A percentile compares a stretch with the other conserved stretches of the same genome.
Conservation (phyloP, 30 jellyfish, hydroid and myxozoan genomes). For the Aurelia sp. region DNA sequence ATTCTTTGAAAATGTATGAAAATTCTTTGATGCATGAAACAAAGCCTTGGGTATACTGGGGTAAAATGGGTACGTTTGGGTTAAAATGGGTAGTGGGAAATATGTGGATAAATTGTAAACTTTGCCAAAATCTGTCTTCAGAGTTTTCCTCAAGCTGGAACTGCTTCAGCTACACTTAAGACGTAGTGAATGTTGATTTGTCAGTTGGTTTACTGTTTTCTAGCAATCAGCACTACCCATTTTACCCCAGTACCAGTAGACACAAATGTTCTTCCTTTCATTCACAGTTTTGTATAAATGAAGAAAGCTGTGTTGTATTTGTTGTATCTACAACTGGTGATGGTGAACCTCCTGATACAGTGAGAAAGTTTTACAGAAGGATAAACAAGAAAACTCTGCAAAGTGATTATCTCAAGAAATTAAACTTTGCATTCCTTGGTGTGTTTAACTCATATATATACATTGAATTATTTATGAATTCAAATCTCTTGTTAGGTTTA, state of each 20-base stretch:
- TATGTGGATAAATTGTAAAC: too few species aligned
- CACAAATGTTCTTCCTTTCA: not conserved
- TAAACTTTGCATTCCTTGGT: constrained; percentile 81
- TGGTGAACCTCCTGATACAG: constrained; percentile 95
- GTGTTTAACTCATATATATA: not conserved
- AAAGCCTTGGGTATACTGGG: too few species aligned
- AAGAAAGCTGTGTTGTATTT: constrained; percentile 72
- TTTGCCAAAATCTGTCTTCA: too few species aligned
- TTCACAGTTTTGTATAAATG: constrained; percentile 63
- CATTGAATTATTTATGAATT: too few species aligned
- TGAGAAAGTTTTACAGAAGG: constrained; percentile 81
- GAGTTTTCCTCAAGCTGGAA: too few species aligned
- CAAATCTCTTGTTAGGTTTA: too few species aligned
- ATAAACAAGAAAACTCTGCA: constrained; percentile 78
- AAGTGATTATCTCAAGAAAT: constrained; percentile 38
- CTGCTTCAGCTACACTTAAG: too few species aligned
- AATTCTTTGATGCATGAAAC: too few species aligned
- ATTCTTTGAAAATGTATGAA: too few species aligned
- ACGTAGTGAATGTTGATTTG: not conserved
- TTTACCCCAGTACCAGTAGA: not conserved
- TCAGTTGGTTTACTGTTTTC: not conserved
- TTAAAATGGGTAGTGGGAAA: too few species aligned
- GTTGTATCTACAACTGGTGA: constrained; percentile 95
- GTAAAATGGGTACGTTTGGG: too few species aligned
- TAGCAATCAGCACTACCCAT: not conserved